phyloP scores from a whole-genome alignment of 2,113 vertebrate species.

The Hucho hucho region DNA sequence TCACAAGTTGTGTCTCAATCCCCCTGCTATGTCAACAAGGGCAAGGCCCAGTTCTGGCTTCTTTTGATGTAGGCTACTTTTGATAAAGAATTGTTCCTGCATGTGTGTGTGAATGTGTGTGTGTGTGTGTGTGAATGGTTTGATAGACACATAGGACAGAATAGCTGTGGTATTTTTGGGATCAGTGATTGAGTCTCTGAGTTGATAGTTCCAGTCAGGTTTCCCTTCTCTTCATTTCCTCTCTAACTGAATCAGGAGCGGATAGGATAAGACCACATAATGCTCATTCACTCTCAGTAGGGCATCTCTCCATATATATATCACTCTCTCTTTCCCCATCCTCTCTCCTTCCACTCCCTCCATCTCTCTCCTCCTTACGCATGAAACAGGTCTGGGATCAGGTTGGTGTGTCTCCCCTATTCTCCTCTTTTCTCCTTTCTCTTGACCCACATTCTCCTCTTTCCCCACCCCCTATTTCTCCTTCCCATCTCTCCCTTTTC shows the following conservation, averaged over 20 bases:
- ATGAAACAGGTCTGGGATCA: too few relatives aligned
- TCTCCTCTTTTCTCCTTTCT: too few relatives aligned
- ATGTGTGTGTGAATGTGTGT: conserved; percentile 30
- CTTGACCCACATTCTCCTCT: too few relatives aligned
- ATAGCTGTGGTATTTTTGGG: conserved; percentile 21
- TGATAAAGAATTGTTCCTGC: conserved; percentile 56
- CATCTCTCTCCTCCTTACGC: too few relatives aligned
- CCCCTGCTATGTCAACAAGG: conserved; percentile 56
- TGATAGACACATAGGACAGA: too few relatives aligned
- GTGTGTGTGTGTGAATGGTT: conserved; percentile 1
- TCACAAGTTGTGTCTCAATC: conserved; percentile 50
- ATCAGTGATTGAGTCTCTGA: neutral
- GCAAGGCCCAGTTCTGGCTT: conserved; percentile 65
- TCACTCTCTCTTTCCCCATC: too few relatives aligned
- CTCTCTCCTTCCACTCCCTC: too few relatives aligned
- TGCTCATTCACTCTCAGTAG: neutral
- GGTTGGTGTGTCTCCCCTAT: too few relatives aligned
- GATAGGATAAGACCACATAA: conserved; percentile 19
- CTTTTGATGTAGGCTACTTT: conserved; percentile 35
- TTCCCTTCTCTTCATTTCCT: conserved; percentile 51
- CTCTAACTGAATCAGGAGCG: conserved; percentile 38
- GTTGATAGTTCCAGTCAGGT: conserved; percentile 2
- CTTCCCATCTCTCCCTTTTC: too few relatives aligned
- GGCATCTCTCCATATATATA: neutral
- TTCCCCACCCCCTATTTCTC: too few relatives aligned